Conservation (phyloP, 2,113 vertebrate species). For the Microcebus jonahi region DNA sequence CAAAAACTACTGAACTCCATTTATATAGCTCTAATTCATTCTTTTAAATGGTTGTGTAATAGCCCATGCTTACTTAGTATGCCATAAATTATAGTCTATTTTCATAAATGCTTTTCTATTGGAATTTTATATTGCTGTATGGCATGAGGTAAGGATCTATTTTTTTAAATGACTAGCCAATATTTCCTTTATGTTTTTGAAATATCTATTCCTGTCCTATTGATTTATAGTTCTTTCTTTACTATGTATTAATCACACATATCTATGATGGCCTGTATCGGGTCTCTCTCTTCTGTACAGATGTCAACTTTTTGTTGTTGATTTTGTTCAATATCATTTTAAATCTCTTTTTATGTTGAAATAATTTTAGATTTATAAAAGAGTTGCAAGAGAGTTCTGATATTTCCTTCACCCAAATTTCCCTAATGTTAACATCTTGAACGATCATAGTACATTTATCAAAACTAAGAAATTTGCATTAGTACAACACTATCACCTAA, state of each 20-base stretch:
- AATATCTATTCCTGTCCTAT: not conserved
- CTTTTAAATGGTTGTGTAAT: not conserved
- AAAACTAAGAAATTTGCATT: not conserved
- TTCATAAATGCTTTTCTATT: not conserved
- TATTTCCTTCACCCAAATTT: not conserved
- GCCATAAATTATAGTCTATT: not conserved
- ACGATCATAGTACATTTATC: rapidly evolving
- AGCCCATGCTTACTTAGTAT: rapidly evolving
- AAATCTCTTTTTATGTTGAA: not conserved
- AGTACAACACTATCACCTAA: rapidly evolving
- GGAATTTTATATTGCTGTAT: not conserved
- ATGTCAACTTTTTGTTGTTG: not conserved
- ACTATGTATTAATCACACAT: rapidly evolving
- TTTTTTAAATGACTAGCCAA: not conserved
- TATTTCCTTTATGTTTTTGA: not conserved
- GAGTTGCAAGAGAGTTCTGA: not conserved
- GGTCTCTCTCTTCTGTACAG: not conserved
- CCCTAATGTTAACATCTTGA: not conserved
- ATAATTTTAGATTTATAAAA: not conserved
- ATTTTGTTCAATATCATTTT: not conserved
- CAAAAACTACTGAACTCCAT: not conserved
- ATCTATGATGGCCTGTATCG: not conserved
- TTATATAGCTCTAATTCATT: not conserved
- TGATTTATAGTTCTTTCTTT: not conserved
- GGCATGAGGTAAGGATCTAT: not conserved